Evolutionary conservation across 2,888 invertebrate species (phyloP), one percentile per base, ranked within the genome.

Genomic region (Gymnoscelis rufifasciata): DNA sequence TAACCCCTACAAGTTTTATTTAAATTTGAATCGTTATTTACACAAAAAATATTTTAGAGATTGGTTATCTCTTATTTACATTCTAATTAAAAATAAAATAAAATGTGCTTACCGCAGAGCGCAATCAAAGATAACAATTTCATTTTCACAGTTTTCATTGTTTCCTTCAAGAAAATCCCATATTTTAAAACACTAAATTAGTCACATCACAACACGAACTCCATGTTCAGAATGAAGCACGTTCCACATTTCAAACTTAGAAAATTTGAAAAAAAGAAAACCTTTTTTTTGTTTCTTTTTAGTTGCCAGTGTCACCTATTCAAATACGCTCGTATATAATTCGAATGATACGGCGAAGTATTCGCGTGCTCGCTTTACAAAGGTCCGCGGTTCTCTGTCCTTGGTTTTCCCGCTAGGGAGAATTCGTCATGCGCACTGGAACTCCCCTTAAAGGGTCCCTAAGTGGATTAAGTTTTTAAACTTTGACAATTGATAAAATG

Each of bases 381-480:
- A 55, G 64, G 57, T 64, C 62, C 68, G 61, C 70, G 74, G 74
- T 65, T 64, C 73, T 76, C 73, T 86, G 83, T 78, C 86, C 84
- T 84, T 83, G 80, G 74, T 72, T 77, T 74, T 81, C 80, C 80
- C 82, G 79, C 79, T 80, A 76, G 80, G 78, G 70, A 68, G 68
- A 69, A 43, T 48, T 50, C 58, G 83, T 73, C 86, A 86, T 84
- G 86, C 84, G 84, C 86, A 84, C 62, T 82, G 64, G 65, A 64
- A 68, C 71, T 68, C 67, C 47, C 67, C 73, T 77, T 71, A 74
- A 83, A 83, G 80, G 80, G 82, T 75, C 74, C 82, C 76, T 80
- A 82, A 83, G 81, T 83, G 83, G 83, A 86, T 86, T 87, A 83
- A 86, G 83, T 84, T 87, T 86, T 84, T 81, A 83, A 86, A 87